Base-by-base conservation (phyloP, 2,888 invertebrate genomes). In the Auanema freiburgensis region DNA sequence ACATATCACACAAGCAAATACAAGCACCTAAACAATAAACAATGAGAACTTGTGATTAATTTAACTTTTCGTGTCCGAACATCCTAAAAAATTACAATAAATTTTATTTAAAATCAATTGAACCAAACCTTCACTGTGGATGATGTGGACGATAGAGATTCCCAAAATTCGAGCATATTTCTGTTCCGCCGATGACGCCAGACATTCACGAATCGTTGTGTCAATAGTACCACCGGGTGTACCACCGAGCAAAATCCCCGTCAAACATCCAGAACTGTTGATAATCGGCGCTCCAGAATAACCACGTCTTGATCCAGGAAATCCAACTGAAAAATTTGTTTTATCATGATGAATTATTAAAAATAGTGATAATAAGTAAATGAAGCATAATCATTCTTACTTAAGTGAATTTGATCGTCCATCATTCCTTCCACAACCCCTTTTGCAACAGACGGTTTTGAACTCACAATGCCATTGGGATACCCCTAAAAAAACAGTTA, bases 331-430 rank as follows among this genome's bases (percentile, higher is more conserved):
- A 57, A 44, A 57, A 57, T 57, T 54, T 10, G 25, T 54, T 57
- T 46, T 57, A 57, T 57, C 46, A 46, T 57, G 21, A 44, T 57
- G 42, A 57, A 43, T 43, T 57, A 57, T 57, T 43, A 57, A 43
- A 57, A 57, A 43, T 57, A 57, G 46, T 43, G 57, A 57, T 57
- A 57, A 43, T 57, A 43, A 57, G 21, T 43, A 57, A 57, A 57
- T 43, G 42, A 21, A 57, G 18, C 57, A 57, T 43, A 57, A 57
- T 43, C 57, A 57, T 53, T 53, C n/a, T n/a, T n/a, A n/a, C n/a
- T n/a, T n/a, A n/a, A n/a, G n/a, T n/a, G n/a, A n/a, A n/a, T n/a
- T n/a, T n/a, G n/a, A n/a, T n/a, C n/a, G n/a, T n/a, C n/a, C n/a
- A n/a, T n/a, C n/a, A n/a, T n/a, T n/a, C n/a, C n/a, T n/a, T n/a